Evolutionary conservation across 37 sponge, comb jelly and placozoan genomes (phyloP).

Genomic region (Petrosia ficiformis): DNA sequence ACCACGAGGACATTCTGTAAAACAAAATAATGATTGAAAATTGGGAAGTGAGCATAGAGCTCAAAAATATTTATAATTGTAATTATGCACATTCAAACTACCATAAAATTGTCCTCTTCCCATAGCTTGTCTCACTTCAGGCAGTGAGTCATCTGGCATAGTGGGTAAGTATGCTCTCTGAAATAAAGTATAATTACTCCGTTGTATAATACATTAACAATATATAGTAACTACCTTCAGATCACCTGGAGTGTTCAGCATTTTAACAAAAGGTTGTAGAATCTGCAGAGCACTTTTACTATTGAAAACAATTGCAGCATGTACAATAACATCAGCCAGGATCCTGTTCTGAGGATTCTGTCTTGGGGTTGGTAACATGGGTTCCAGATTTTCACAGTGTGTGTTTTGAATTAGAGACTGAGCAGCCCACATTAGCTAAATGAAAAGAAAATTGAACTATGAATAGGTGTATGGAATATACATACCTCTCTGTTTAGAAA

Average conservation of each 20-base stretch:
- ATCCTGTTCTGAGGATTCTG: conserved; percentile 10
- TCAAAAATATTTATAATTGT: not conserved
- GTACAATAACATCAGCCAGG: conserved; percentile 43
- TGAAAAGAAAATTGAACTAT: not conserved
- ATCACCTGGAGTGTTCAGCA: conserved; percentile 37
- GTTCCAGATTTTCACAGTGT: conserved; percentile 43
- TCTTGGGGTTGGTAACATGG: conserved; percentile 12
- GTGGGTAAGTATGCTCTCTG: conserved; percentile 64
- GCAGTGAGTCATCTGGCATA: conserved; percentile 39
- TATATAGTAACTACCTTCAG: conserved; percentile 27
- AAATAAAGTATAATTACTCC: conserved; percentile 1
- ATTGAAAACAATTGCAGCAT: conserved; percentile 30
- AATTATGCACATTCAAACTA: too few species aligned
- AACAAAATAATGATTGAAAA: conserved; percentile 27
- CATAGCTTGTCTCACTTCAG: not conserved
- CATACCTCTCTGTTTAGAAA: not conserved
- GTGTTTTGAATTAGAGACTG: conserved; percentile 27
- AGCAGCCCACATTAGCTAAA: conserved; percentile 32
- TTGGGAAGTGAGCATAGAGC: not conserved
- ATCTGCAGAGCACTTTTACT: conserved; percentile 11
- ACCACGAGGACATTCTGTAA: conserved; percentile 4
- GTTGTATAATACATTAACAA: too few species aligned
- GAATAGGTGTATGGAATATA: not conserved
- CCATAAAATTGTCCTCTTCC: conserved; percentile 23
- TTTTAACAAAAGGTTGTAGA: conserved; percentile 40